Base-by-base conservation (phyloP, 2,113 vertebrate genomes). In the Leptobrachium ailaonicum region DNA sequence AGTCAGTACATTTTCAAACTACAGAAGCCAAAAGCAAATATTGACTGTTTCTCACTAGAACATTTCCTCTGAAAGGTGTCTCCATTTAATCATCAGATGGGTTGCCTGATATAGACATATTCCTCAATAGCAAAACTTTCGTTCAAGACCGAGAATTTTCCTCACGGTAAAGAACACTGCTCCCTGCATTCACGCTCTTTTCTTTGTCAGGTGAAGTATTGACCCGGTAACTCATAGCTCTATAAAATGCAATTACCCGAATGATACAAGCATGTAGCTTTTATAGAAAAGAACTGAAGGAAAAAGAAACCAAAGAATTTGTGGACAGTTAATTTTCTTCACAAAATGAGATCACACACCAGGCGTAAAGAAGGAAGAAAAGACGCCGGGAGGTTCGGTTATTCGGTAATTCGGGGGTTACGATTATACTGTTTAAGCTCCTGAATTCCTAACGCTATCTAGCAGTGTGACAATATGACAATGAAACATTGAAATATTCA, bases 401-500 rank as follows among this genome's bases (percentile, higher is more conserved):
- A 13, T 69, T 68, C 6, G 40, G 67, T 69, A 8, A 60, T 60
- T 60, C 13, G 9, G 67, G 13, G 11, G 8, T 32, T 40, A 64
- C 45, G 7, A 60, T 41, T 14, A 64, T 20, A 62, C 43, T 40
- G 50, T 11, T 63, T 63, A 20, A 14, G 40, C 10, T 53, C 73
- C 62, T 43, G 41, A 53, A 11, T 53, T 64, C 45, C 8, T 32
- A 53, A 10, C 41, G 41, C 47, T 41, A 41, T 32, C 64, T 44
- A 32, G 20, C 54, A n/a, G 50, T 12, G n/a, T 56, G 50, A 56
- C 47, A 54, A 72, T 44, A 56, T 66, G 42, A 50, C 47, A 44
- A 80, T 45, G 50, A 4, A 64, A 73, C 62, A 64, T 2, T 44
- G 45, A 64, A 63, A 53, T 53, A 72, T 79, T 79, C 44, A 71